A percentile compares a stretch with the other conserved stretches of the same genome.
Conservation (phyloP, 2,797 vertebrate species). For the Naso thynnoides region DNA sequence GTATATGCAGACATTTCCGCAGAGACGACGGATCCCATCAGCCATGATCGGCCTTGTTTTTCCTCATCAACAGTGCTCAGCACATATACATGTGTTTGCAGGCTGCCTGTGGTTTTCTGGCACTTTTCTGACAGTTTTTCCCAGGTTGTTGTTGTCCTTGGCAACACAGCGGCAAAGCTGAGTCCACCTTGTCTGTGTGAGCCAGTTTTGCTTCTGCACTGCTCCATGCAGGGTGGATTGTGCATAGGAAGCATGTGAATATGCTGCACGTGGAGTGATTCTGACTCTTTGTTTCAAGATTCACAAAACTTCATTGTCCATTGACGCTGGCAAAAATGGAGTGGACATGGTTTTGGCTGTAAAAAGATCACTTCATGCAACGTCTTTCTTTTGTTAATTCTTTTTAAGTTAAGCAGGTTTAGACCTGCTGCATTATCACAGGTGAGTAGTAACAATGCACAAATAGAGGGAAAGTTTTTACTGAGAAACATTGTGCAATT, state of each 20-base stretch:
- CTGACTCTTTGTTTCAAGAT: no score
- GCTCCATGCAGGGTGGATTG: constrained; percentile 18
- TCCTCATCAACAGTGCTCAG: constrained; percentile 42
- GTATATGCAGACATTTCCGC: constrained; percentile 33
- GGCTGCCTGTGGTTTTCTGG: constrained; percentile 39
- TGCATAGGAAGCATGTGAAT: background rate
- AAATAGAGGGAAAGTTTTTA: no score
- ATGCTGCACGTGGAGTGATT: background rate
- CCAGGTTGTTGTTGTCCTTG: constrained; percentile 49
- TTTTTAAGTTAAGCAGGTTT: no score
- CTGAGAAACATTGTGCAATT: no score
- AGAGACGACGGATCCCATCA: constrained; percentile 49
- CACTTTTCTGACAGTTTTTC: constrained; percentile 58
- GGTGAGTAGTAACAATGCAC: no score
- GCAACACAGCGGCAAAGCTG: constrained; percentile 46
- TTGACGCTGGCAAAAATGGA: no score
- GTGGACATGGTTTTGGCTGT: no score
- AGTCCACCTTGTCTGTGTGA: constrained; percentile 44
- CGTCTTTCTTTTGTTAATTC: no score
- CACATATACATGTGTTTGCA: constrained; percentile 42
- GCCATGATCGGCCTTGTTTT: constrained; percentile 43
- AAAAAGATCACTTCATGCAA: no score
- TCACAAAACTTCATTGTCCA: no score
- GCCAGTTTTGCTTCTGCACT: constrained; percentile 5
- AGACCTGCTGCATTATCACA: no score